Evolutionary conservation across 2,797 vertebrate genomes (phyloP).

Genomic region (Lacerta bilineata): DNA sequence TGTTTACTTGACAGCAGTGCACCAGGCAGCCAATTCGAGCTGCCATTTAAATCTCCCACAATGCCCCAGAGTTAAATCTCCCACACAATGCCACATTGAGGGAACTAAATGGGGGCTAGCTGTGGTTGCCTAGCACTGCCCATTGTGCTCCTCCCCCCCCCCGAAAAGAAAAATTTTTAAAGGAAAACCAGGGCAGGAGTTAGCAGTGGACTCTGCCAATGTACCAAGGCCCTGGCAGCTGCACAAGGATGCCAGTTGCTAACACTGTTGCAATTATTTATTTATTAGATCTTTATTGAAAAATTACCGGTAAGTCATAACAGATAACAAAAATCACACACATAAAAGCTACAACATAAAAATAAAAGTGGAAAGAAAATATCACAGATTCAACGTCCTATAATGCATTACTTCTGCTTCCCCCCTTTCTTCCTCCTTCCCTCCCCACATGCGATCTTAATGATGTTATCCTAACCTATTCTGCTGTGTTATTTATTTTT

Average conservation of each 20-base stretch:
- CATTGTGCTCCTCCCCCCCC: not conserved
- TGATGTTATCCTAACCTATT: too few species aligned
- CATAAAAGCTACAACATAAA: too few species aligned
- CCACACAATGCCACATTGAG: not conserved
- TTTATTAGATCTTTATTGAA: too few species aligned
- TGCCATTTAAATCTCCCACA: not conserved
- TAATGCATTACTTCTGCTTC: too few species aligned
- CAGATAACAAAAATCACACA: too few species aligned
- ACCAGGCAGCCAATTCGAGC: not conserved
- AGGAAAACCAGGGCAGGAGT: not conserved
- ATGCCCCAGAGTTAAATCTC: not conserved
- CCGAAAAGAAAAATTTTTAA: not conserved
- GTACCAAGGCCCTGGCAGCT: not conserved
- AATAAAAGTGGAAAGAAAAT: too few species aligned
- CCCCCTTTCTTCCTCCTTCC: too few species aligned
- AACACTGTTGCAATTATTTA: too few species aligned
- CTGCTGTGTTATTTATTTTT: too few species aligned
- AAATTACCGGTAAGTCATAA: too few species aligned
- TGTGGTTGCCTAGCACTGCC: not conserved
- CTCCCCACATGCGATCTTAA: too few species aligned
- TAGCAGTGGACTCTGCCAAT: not conserved
- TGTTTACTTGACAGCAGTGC: not conserved
- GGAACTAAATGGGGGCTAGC: not conserved
- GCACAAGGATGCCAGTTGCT: not conserved
- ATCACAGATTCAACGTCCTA: too few species aligned